Conservation (phyloP, 2,797 vertebrate genomes). For the Channa striata region DNA sequence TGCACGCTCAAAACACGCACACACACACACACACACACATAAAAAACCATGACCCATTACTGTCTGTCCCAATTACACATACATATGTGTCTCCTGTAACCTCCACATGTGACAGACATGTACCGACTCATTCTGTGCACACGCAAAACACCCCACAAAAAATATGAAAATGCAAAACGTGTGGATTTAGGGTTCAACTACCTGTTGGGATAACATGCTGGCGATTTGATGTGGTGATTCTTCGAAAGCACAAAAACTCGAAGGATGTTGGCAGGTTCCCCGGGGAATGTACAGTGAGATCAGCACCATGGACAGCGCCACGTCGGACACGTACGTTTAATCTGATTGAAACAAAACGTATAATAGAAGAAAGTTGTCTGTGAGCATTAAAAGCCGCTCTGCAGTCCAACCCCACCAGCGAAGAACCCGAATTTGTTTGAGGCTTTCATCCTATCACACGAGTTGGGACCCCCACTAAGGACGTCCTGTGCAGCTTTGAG, state of each 20-base stretch:
- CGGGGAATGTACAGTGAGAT: background rate
- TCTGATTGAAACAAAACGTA: no score
- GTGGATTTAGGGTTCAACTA: background rate
- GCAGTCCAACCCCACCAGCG: no score
- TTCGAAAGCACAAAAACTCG: background rate
- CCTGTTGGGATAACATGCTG: background rate
- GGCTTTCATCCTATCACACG: background rate
- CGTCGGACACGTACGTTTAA: no score
- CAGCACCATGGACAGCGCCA: conserved; percentile 59
- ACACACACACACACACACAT: no score
- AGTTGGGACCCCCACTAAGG: background rate
- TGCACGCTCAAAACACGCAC: conserved; percentile 35
- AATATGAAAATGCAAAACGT: background rate
- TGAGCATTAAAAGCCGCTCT: no score
- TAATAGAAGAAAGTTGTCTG: no score
- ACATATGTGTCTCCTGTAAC: conserved; percentile 9
- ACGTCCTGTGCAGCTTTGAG: background rate
- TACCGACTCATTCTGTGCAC: conserved; percentile 1
- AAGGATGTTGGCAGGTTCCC: background rate
- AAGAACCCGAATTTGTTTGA: no score
- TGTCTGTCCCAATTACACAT: conserved; percentile 68
- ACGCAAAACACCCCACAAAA: no score
- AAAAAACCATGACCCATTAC: conserved; percentile 80
- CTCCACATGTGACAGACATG: conserved; percentile 8
- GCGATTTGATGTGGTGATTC: background rate